phyloP scores from a whole-genome alignment of 2,113 vertebrate species.

The Sander vitreus region DNA sequence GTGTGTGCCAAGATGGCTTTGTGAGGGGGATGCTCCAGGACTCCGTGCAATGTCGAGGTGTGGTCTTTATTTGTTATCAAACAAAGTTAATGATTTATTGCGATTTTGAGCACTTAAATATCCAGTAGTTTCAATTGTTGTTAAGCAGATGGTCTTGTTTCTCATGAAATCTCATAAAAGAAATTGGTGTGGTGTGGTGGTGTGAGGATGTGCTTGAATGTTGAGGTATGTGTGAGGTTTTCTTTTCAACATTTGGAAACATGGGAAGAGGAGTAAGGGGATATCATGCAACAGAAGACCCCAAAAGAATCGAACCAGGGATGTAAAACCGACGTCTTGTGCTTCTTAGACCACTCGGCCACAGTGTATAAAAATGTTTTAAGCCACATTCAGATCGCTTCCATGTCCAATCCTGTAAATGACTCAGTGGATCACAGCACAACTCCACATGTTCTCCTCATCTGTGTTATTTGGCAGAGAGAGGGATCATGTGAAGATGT shows the following conservation, averaged over 20 bases:
- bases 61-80: not conserved
- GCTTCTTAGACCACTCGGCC: not conserved
- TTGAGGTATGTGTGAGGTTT: not conserved
- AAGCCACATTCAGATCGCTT: conserved; percentile 47
- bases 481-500: conserved; percentile 72
- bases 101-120: not conserved
- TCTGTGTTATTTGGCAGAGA: conserved; percentile 73
- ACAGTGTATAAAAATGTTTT: not conserved
- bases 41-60: conserved; percentile 71
- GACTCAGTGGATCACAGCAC: conserved; percentile 62
- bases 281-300: not conserved
- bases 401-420: conserved; percentile 59
- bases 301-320: not conserved
- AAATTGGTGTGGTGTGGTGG: not conserved
- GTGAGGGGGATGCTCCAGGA: conserved; percentile 68
- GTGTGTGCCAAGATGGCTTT: conserved; percentile 72
- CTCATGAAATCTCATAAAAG: conserved; percentile 17
- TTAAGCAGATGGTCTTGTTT: conserved; percentile 23
- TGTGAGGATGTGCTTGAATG: not conserved
- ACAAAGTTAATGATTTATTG: not conserved
- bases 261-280: not conserved
- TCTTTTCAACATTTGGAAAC: conserved; percentile 1
- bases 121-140: not conserved
- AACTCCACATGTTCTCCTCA: conserved; percentile 74
- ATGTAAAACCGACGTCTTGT: not conserved